These are phyloP conservation scores for Drosophila diplacantha DNA, from an alignment of 2,888 invertebrate genomes.

Conservation along the genomic window DNA sequence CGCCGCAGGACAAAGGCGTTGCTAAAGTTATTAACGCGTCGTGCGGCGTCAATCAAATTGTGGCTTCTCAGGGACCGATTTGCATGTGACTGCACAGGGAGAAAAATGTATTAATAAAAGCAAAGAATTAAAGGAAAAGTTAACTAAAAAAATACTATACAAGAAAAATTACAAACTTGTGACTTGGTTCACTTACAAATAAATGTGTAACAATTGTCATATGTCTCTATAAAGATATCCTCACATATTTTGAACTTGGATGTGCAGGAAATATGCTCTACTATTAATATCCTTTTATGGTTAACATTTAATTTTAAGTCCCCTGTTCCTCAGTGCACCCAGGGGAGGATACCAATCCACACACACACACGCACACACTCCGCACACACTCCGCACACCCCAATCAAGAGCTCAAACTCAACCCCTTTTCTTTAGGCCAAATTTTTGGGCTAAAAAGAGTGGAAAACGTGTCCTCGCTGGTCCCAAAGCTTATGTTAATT, in stretches of 20 bases:
- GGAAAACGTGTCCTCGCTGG: constrained; percentile 55
- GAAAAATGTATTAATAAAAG: not conserved
- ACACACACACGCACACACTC: constrained; percentile 9
- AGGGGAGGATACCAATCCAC: constrained; percentile 26
- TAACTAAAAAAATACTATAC: no score
- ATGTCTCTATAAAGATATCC: not conserved
- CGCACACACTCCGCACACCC: constrained; percentile 12
- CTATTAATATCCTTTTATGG: no score
- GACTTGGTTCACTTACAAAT: not conserved
- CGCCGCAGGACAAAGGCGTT: constrained; percentile 65
- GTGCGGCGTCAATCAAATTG: constrained; percentile 71
- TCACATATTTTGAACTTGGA: no score
- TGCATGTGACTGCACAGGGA: constrained; percentile 42
- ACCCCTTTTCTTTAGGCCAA: constrained; percentile 1
- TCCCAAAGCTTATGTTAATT: constrained; percentile 67
- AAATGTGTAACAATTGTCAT: no score
- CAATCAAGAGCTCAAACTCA: constrained; percentile 6
- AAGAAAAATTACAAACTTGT: not conserved
- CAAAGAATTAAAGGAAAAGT: not conserved
- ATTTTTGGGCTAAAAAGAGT: constrained; percentile 60
- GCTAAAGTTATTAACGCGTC: constrained; percentile 71
- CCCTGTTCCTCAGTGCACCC: not conserved
- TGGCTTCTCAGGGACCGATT: constrained; percentile 47
- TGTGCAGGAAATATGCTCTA: no score
- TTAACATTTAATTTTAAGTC: no score